Evolutionary conservation across 2,888 invertebrate species (phyloP), one percentile per base, ranked within the genome.

Genomic region (Cephus pulcher): DNA sequence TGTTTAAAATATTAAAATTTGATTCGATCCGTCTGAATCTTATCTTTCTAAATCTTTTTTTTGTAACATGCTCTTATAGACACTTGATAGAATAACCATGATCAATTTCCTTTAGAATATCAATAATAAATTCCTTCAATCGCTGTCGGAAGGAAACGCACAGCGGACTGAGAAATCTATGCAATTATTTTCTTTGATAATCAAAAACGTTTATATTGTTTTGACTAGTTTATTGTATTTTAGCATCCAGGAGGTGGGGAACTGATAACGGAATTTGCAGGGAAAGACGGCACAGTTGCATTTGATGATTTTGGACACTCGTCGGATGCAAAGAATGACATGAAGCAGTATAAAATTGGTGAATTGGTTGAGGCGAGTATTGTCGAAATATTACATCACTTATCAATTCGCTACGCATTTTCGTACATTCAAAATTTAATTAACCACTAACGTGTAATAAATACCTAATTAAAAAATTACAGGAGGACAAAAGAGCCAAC

Each of bases 211-310:
- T 56, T 56, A 23, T 23, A 9, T 56, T 23, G 23, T 23, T 23
- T 56, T 56, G 2, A 56, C n/a, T 6, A 32, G 11, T 32, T 71
- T 71, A 32, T 71, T 23, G 1, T 23, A 78, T 88, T 89, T 34
- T 90, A 95, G 95, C 96, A 96, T 91, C 96, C 96, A 0, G 96
- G 95, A 0, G 96, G 96, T 0, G 88, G 88, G 0, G 95, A 95
- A 34, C 82, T 94, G 23, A 92, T 96, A 69, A 84, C 91, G 32
- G 96, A 95, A 84, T 94, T 93, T 76, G 95, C 94, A 0, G 96
- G 96, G 11, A 93, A 92, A 84, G 95, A 96, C 88, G 93, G 93
- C 4, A 95, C 95, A 0, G 93, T 92, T 81, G 94, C 93, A 0
- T 96, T 95, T 89, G 93, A 95, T 37, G 93, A 94, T 68, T 93